Evolutionary conservation across 1,140 invertebrate genomes (phyloP), one percentile per base, ranked within the genome.

Genomic region (Homalodisca vitripennis): DNA sequence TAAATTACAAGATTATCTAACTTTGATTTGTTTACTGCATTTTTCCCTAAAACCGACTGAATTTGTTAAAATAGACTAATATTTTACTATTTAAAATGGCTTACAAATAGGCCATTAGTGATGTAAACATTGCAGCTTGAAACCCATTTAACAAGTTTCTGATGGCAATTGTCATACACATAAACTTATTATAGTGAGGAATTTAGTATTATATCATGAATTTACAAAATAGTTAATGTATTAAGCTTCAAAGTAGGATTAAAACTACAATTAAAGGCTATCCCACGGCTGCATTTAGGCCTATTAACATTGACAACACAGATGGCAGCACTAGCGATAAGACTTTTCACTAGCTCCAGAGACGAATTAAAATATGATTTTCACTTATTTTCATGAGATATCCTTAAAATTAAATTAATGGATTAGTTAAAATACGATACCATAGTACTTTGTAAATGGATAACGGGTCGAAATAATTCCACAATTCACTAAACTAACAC

Each of bases 221-320:
- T n/a, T n/a, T n/a, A n/a, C 3, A 51, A 14, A 3, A 51, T 12
- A 51, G 22, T 51, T 3, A 51, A 51, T 51, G 6, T n/a, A 51
- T 20, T 10, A 51, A 51, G n/a, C 48, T 62, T 71, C 31, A 70
- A 60, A 29, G 70, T 72, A 67, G 68, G 71, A 71, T 73, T 68
- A 60, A 60, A 60, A 27, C 55, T 26, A 68, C 66, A 73, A 73
- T 74, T 72, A 74, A 73, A 72, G 62, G 55, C 72, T 72, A 73
- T 66, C 68, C 67, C 70, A 73, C 67, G 63, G 69, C 65, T 62
- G 70, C 57, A 72, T 72, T 71, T 62, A 79, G 79, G 79, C 78
- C 79, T 80, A 85, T 86, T 85, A 86, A 86, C 84, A 87, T 86
- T 87, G 85, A 87, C 85, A 87, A 84, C 84, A 82, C 81, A 87